A percentile compares a stretch with the other conserved stretches of the same genome.
phyloP scores from a whole-genome alignment of 1,140 invertebrate genomes.

The Gerris buenoi region DNA sequence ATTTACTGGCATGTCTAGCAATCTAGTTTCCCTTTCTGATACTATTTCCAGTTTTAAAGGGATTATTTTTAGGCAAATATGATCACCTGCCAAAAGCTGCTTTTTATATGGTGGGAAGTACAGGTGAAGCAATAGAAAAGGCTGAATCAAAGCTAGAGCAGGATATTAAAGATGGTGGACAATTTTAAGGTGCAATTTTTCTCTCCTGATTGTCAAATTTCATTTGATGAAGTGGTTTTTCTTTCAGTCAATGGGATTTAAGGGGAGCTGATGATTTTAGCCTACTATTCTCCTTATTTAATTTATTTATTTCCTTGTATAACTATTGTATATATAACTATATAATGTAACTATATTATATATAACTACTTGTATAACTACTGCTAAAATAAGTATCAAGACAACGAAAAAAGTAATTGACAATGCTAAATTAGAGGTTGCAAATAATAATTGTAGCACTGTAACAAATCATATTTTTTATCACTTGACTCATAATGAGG shows the following conservation, averaged over 20 bases:
- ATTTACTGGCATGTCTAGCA: conserved; percentile 48
- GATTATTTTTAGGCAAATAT: conserved; percentile 49
- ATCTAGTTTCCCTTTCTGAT: conserved; percentile 42
- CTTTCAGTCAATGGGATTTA: not conserved
- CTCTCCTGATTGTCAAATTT: not conserved
- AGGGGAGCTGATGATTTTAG: not conserved
- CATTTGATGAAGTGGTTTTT: not conserved
- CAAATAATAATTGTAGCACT: too few species aligned
- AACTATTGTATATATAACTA: too few species aligned
- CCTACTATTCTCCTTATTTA: too few species aligned
- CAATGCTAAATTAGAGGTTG: too few species aligned
- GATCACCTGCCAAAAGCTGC: conserved; percentile 72
- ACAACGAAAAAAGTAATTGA: too few species aligned
- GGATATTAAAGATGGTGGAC: not conserved
- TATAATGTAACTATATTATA: too few species aligned
- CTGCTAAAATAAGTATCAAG: too few species aligned
- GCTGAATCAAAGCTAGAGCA: conserved; percentile 48
- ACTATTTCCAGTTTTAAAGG: conserved; percentile 37
- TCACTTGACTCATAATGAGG: too few species aligned
- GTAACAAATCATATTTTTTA: too few species aligned
- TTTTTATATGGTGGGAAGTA: conserved; percentile 89
- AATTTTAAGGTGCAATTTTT: not conserved
- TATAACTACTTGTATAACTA: too few species aligned
- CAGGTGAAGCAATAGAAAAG: conserved; percentile 90
- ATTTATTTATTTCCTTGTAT: too few species aligned